A percentile compares a stretch with the other conserved stretches of the same genome.
phyloP scores from a whole-genome alignment of 2,888 invertebrate genomes.

The Melinopterus prodromus region DNA sequence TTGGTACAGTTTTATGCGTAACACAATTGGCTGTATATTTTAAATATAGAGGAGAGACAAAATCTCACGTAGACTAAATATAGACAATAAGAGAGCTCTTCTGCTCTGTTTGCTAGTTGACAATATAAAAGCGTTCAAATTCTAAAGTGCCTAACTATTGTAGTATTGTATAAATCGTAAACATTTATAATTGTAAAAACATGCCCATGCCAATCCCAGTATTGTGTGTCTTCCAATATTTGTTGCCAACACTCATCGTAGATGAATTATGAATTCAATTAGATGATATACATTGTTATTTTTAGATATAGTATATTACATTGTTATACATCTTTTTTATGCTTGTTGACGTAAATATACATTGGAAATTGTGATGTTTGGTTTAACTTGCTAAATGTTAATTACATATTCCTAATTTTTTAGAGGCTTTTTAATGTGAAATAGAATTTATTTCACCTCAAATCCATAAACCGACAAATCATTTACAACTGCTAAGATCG shows the following conservation, averaged over 20 bases:
- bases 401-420: too few relatives aligned
- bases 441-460: too few relatives aligned
- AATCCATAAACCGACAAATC: too few relatives aligned
- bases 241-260: background rate
- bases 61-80: constrained; percentile 27
- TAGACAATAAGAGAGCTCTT: background rate
- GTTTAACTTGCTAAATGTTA: too few relatives aligned
- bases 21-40: constrained; percentile 74
- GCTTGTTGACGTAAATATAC: background rate
- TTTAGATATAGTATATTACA: background rate
- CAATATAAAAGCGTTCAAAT: constrained; percentile 10
- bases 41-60: constrained; percentile 66
- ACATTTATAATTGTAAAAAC: background rate
- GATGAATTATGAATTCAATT: too few relatives aligned
- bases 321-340: background rate
- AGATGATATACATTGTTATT: background rate
- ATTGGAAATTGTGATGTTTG: too few relatives aligned
- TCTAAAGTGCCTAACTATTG: background rate
- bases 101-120: background rate
- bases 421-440: too few relatives aligned
- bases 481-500: too few relatives aligned
- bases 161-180: background rate
- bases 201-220: background rate
- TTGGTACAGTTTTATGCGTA: constrained; percentile 68
- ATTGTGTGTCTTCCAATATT: background rate